A percentile compares a stretch with the other conserved stretches of the same genome.
These are phyloP conservation scores for Aphidius gifuensis DNA, from an alignment of 1,140 invertebrate species.

Conservation along the genomic window DNA sequence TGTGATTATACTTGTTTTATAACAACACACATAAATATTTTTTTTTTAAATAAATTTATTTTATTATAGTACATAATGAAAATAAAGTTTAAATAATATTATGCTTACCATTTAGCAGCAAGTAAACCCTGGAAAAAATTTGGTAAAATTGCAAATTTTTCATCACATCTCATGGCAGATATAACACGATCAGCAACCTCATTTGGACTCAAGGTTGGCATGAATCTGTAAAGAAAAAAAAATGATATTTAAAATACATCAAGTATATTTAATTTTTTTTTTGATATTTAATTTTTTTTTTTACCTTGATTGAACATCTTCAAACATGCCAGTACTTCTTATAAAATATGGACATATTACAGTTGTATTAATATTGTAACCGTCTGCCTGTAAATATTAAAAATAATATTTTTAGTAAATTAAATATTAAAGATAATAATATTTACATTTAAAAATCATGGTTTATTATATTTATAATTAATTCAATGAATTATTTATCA, in stretches of 20 bases:
- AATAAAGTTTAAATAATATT: neutral
- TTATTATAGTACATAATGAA: neutral
- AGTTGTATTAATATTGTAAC: constrained; percentile 79
- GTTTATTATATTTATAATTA: no score
- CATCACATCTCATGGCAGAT: constrained; percentile 76
- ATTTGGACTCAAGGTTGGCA: constrained; percentile 81
- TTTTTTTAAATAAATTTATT: neutral
- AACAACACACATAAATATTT: constrained; percentile 1
- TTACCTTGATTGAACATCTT: constrained; percentile 80
- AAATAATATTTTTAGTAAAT: constrained; percentile 3
- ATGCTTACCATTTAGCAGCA: constrained; percentile 66
- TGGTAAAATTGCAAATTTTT: constrained; percentile 76
- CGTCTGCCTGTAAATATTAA: constrained; percentile 45
- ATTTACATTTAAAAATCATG: no score
- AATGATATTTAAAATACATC: neutral
- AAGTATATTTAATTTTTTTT: neutral
- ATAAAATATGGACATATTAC: constrained; percentile 93
- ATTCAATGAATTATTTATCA: no score
- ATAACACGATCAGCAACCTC: constrained; percentile 83
- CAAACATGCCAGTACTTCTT: constrained; percentile 86
- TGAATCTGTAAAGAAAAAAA: constrained; percentile 58
- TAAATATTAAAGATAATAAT: no score
- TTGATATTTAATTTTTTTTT: neutral
- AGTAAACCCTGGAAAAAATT: constrained; percentile 65
- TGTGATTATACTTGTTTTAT: constrained; percentile 7